A percentile compares a stretch with the other conserved stretches of the same genome.
Conservation (phyloP, 2,797 vertebrate species). For the Paguma larvata region DNA sequence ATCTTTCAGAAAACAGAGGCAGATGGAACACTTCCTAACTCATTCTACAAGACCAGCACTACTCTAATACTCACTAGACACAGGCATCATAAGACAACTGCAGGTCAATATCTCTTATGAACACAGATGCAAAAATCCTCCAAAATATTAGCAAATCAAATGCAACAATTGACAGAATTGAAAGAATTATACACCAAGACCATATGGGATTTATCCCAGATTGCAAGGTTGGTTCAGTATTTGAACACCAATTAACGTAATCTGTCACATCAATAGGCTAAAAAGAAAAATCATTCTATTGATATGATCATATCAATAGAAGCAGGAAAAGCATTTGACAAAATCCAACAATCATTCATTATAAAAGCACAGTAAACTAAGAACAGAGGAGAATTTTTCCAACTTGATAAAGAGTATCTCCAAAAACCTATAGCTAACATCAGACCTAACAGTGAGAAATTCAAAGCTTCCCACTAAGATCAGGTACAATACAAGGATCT, state of each 20-base stretch:
- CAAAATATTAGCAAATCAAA: background rate
- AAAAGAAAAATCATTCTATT: conserved; percentile 34
- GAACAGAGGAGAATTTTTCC: background rate
- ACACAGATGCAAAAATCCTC: background rate
- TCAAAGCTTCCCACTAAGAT: background rate
- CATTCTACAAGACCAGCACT: background rate
- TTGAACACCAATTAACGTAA: background rate
- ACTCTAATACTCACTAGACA: background rate
- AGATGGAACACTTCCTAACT: background rate
- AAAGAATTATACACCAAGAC: background rate
- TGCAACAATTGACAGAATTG: background rate
- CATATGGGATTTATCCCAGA: background rate
- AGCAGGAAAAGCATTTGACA: background rate
- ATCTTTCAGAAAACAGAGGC: background rate
- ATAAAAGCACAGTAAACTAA: background rate
- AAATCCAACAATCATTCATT: background rate
- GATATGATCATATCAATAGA: background rate
- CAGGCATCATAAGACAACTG: background rate
- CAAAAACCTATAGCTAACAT: background rate
- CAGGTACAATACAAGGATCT: background rate
- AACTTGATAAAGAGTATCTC: background rate
- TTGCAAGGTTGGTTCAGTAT: background rate
- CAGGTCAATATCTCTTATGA: background rate
- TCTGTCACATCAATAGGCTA: background rate
- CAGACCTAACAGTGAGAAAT: background rate